Evolutionary conservation across 2,888 invertebrate species (phyloP), one percentile per base, ranked within the genome.

Genomic region (Aradus depressus): DNA sequence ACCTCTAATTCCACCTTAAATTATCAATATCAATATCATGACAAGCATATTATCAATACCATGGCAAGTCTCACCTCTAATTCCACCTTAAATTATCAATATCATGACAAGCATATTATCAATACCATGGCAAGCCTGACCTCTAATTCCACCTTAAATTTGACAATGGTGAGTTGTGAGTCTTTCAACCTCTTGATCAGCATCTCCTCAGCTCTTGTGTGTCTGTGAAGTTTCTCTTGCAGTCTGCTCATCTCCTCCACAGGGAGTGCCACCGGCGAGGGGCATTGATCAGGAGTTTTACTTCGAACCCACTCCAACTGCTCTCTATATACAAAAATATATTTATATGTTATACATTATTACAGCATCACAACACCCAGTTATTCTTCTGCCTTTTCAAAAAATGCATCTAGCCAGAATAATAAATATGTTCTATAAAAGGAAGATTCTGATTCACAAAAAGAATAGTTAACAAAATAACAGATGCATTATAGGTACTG

Each of bases 121-220:
- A n/a, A n/a, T n/a, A n/a, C n/a, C n/a, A n/a, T n/a, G 6, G 8
- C 10, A 37, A 14, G n/a, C n/a, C n/a, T n/a, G n/a, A 68, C 80
- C 72, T 79, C 83, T 54, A 75, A 76, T 61, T 75, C 75, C 59
- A 72, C 77, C 65, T 71, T 81, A 60, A 73, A 74, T 61, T 66
- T 74, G 42, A 64, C 70, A 55, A 79, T 73, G 74, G 79, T 83
- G 79, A 85, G 81, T 22, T 59, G 52, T 31, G 53, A 53, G 38
- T 60, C 60, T n/a, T 53, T 44, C 10, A 60, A 25, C 8, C 50
- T 54, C 35, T 58, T 60, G 12, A 60, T 52, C n/a, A 57, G 31
- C 5, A 54, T 53, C 38, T 85, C 85, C 63, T 86, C 86, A 0
- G 83, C 84, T 21, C 85, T 72, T 3, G 78, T 72, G 59, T 84